Evolutionary conservation across 37 sponge, comb jelly and placozoan genomes (phyloP).

Genomic region (Amphimedon queenslandica): DNA sequence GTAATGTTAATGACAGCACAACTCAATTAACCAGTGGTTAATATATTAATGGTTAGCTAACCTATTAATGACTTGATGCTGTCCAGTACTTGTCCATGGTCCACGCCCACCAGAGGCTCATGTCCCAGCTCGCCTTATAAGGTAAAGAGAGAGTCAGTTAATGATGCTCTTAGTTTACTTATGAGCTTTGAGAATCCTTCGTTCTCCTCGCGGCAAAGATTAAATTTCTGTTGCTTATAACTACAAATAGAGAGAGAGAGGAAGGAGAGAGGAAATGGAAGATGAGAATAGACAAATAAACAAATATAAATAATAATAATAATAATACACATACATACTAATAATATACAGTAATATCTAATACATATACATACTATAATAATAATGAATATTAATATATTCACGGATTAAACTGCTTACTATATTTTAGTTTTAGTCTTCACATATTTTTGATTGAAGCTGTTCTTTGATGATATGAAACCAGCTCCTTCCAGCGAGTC

Average conservation of each 20-base stretch:
- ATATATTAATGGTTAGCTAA: slow-evolving; percentile 4
- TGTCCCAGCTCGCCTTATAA: slow-evolving; percentile 90
- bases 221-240: slow-evolving; percentile 99
- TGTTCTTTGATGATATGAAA: slow-evolving; percentile 67
- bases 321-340: no score
- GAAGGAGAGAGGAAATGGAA: neutral
- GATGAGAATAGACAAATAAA: no score
- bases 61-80: slow-evolving; percentile 85
- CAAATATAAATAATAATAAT: no score
- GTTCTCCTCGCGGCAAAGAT: slow-evolving; percentile 95
- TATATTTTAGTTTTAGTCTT: slow-evolving; percentile 88
- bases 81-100: slow-evolving; percentile 35
- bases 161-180: no score
- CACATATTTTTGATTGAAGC: slow-evolving; percentile 88
- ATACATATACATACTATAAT: no score
- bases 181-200: slow-evolving; percentile 96
- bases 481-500: slow-evolving; percentile 80
- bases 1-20: neutral
- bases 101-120: slow-evolving; percentile 3
- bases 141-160: no score
- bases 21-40: neutral
- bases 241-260: no score
- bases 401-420: slow-evolving; percentile 46
- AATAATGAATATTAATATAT: neutral
- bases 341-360: no score